Conservation (phyloP, 2,797 vertebrate genomes). For the Adrianichthys oophorus region DNA sequence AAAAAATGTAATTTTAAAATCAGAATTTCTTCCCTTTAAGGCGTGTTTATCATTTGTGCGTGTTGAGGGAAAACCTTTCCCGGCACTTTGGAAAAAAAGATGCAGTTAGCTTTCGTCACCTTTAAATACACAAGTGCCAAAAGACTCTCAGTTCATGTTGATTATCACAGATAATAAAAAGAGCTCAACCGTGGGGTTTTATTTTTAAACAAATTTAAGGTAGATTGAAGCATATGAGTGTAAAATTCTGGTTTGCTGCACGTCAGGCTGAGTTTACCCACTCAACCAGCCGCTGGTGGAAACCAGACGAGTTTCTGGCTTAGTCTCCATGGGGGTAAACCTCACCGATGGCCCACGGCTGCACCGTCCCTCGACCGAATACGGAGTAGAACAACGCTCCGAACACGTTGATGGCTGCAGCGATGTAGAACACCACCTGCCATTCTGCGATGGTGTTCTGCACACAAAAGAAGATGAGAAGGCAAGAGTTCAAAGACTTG, state of each 20-base stretch:
- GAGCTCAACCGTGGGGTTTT: background rate
- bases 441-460: constrained; percentile 93
- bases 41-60: no score
- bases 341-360: constrained; percentile 87
- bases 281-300: background rate
- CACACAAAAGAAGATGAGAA: constrained; percentile 36
- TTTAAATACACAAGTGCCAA: background rate
- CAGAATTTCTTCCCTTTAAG: no score
- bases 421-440: constrained; percentile 93
- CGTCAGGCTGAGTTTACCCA: background rate
- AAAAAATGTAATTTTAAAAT: no score
- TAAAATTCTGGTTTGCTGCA: background rate
- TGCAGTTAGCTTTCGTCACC: no score
- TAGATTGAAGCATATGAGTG: constrained; percentile 6
- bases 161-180: background rate
- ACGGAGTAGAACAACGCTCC: constrained; percentile 88
- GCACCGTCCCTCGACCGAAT: constrained; percentile 88
- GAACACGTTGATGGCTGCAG: constrained; percentile 88
- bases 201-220: background rate
- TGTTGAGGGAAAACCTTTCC: background rate
- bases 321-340: constrained; percentile 73
- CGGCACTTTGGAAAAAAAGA: background rate
- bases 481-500: no score
- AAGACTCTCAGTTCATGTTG: background rate
- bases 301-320: constrained; percentile 27